Evolutionary conservation across 2,888 invertebrate genomes (phyloP).

Genomic region (Tinea semifulvella): DNA sequence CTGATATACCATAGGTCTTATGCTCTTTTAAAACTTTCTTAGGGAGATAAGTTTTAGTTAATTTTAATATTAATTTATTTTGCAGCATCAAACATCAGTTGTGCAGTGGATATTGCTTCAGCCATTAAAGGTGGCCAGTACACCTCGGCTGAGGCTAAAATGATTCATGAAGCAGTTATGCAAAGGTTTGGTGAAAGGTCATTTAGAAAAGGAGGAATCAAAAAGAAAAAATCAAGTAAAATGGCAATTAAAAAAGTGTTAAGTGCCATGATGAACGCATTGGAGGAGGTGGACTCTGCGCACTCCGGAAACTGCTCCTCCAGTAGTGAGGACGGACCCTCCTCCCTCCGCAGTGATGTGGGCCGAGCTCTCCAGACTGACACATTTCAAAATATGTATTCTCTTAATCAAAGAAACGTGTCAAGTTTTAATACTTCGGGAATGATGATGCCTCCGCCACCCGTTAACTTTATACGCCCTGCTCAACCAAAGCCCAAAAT

Average conservation of each 20-base stretch:
- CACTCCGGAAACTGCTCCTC: not conserved
- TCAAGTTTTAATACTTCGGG: not conserved
- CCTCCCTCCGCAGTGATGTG: no score
- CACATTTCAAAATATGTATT: not conserved
- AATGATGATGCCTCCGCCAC: not conserved
- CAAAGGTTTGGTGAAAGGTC: not conserved
- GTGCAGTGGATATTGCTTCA: not conserved
- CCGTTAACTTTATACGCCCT: not conserved
- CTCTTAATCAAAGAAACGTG: not conserved
- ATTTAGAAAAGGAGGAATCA: not conserved
- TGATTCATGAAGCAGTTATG: slow-evolving; percentile 1
- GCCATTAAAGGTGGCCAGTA: not conserved
- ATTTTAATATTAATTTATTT: not conserved
- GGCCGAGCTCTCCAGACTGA: not conserved
- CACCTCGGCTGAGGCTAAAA: slow-evolving; percentile 1
- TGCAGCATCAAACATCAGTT: slow-evolving; percentile 4
- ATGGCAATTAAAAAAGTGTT: not conserved
- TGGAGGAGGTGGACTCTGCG: not conserved
- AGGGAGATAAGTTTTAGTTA: no score
- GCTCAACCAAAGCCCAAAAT: not conserved
- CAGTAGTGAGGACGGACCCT: slow-evolving; percentile 6
- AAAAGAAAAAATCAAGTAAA: slow-evolving; percentile 1
- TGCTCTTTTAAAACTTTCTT: no score
- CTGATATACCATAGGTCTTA: no score
- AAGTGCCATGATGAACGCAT: not conserved